Percentiles rank a stretch among this genome's conserved stretches.
These are phyloP conservation scores for Drosophila sordidula DNA, from an alignment of 2,888 invertebrate genomes.

Conservation along the genomic window DNA sequence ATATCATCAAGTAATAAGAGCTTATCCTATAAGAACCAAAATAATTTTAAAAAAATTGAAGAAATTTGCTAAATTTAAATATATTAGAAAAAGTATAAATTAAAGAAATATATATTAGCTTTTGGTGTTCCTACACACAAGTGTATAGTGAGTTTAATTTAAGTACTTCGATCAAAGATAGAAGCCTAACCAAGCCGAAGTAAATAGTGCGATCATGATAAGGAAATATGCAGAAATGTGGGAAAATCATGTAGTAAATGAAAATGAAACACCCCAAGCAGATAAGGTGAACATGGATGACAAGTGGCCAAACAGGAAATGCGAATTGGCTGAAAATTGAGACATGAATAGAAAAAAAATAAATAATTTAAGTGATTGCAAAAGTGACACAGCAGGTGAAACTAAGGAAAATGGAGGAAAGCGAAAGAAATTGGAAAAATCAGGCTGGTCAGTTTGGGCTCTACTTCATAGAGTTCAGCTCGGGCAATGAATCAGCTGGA, in stretches of 20 bases:
- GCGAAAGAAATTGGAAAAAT: background rate
- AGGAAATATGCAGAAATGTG: too few relatives aligned
- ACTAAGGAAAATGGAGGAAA: background rate
- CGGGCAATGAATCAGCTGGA: conserved; percentile 11
- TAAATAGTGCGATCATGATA: too few relatives aligned
- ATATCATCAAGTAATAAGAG: too few relatives aligned
- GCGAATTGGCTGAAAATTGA: background rate
- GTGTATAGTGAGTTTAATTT: too few relatives aligned
- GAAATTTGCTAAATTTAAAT: too few relatives aligned
- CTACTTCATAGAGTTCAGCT: background rate
- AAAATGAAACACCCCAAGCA: background rate
- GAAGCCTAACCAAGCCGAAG: too few relatives aligned
- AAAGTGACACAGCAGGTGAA: background rate
- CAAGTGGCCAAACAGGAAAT: conserved; percentile 5
- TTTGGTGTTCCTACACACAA: too few relatives aligned
- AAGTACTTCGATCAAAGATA: too few relatives aligned
- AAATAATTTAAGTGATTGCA: background rate
- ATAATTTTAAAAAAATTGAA: too few relatives aligned
- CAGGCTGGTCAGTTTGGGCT: background rate
- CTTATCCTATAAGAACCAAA: too few relatives aligned
- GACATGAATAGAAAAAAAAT: background rate
- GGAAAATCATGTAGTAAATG: background rate
- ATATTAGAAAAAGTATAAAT: too few relatives aligned
- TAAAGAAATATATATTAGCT: too few relatives aligned
- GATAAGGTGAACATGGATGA: conserved; percentile 3